Evolutionary conservation across 2,113 vertebrate genomes (phyloP).

Genomic region (Osmerus eperlanus): DNA sequence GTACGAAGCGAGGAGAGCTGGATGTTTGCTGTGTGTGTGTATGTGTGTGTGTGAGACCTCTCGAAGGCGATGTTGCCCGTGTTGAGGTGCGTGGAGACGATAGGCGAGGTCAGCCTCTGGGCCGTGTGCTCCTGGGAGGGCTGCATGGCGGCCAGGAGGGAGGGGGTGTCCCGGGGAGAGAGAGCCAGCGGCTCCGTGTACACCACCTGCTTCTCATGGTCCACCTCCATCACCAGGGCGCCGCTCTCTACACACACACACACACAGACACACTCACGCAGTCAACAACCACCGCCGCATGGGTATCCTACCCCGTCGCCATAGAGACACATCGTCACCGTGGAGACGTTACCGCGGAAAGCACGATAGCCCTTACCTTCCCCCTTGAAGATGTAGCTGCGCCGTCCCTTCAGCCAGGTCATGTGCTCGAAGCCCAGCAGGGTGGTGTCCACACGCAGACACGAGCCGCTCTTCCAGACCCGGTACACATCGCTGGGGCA

Average conservation of each 20-base stretch:
- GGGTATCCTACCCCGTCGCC: neutral
- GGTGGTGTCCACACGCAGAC: slow-evolving; percentile 89
- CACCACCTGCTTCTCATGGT: slow-evolving; percentile 94
- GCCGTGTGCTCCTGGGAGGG: slow-evolving; percentile 91
- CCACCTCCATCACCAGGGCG: slow-evolving; percentile 95
- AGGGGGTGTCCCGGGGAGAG: slow-evolving; percentile 80
- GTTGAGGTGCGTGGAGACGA: slow-evolving; percentile 93
- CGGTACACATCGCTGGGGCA: slow-evolving; percentile 94
- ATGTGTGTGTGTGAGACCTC: slow-evolving; percentile 65
- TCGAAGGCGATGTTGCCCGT: slow-evolving; percentile 93
- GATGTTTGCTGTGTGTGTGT: neutral
- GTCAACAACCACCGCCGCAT: neutral
- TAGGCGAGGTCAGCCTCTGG: slow-evolving; percentile 86
- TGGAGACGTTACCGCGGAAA: no score
- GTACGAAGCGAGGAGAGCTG: neutral
- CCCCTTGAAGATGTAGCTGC: slow-evolving; percentile 95
- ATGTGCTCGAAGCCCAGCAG: slow-evolving; percentile 95
- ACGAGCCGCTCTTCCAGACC: slow-evolving; percentile 93
- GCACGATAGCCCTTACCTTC: slow-evolving; percentile 73
- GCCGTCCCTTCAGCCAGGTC: slow-evolving; percentile 92
- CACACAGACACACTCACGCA: neutral
- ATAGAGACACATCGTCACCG: neutral
- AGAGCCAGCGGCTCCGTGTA: slow-evolving; percentile 87
- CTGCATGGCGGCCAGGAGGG: slow-evolving; percentile 89
- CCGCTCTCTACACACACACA: slow-evolving; percentile 74